Base-by-base conservation (phyloP, 2,113 vertebrate genomes). In the Pedetes capensis region DNA sequence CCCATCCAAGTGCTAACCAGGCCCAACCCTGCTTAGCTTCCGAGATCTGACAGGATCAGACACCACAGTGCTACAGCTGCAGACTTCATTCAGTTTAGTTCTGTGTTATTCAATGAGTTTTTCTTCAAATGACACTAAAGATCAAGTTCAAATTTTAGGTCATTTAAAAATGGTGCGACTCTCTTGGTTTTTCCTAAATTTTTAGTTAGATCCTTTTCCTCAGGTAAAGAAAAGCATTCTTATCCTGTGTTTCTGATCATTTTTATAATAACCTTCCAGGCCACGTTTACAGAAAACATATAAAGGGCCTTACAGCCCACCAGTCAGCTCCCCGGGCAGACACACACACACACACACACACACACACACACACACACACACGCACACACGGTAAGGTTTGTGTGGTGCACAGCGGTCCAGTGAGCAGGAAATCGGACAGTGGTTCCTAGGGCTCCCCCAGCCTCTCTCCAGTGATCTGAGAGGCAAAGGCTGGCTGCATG, bases 381-480 rank as follows among this genome's bases (percentile, higher is more conserved):
- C n/a, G n/a, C n/a, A n/a, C n/a, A n/a, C n/a, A n/a, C n/a, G n/a
- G n/a, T n/a, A n/a, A 20, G 57, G 1, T 47, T 18, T 37, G 27
- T 47, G 22, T 1, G 4, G 29, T 39, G 0, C 3, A 0, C 7
- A 18, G 5, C 5, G 8, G 44, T 1, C 44, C 8, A 0, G 1
- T 63, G 75, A 57, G 8, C 3, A 4, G 18, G 8, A 37, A 55
- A 10, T 32, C 7, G 18, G 2, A 27, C 0, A 8, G 3, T 8
- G 23, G 14, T 25, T 53, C 4, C 29, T 32, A 0, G 1, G 3
- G 9, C 27, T 42, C 14, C 14, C 0, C 32, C n/a, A 34, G 0
- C 10, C 53, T 22, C 4, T 27, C 39, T n/a, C 4, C 10, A 34
- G 20, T 34, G 44, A 44, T 13, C 12, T 84, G 22, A 74, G 51